Conservation (phyloP, 2,113 vertebrate species). For the Dasyornis broadbenti region DNA sequence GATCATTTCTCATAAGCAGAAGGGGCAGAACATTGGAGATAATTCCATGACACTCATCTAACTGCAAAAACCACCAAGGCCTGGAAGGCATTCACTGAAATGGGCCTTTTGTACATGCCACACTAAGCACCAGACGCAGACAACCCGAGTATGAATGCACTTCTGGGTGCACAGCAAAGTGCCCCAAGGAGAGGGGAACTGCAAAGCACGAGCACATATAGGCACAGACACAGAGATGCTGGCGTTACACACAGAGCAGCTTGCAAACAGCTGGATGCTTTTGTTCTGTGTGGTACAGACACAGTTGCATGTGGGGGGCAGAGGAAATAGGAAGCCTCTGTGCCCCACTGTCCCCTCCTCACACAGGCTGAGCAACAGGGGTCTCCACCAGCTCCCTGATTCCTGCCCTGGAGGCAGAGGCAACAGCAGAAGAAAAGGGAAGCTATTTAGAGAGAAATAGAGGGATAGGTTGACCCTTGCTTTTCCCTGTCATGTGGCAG, state of each 20-base stretch:
- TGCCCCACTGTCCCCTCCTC: background rate
- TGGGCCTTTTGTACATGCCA: background rate
- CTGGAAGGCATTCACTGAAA: background rate
- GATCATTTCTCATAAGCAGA: background rate
- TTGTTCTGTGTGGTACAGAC: background rate
- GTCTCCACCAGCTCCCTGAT: background rate
- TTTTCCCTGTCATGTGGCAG: background rate
- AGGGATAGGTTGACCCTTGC: background rate
- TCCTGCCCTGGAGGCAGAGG: background rate
- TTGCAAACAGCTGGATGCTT: background rate
- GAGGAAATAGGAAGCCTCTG: background rate
- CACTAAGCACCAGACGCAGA: background rate
- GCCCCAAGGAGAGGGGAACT: background rate
- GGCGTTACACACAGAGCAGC: background rate
- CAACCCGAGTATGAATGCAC: background rate
- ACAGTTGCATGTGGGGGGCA: rapidly evolving
- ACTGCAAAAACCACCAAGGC: background rate
- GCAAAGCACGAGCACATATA: background rate
- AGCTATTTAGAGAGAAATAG: background rate
- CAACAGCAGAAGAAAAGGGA: background rate
- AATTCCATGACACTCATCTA: background rate
- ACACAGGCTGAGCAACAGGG: background rate
- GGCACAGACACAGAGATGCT: background rate
- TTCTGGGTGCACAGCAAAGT: background rate
- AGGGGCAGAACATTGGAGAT: background rate